phyloP scores from a whole-genome alignment of 2,797 vertebrate genomes.

The Galaxias olidus region DNA sequence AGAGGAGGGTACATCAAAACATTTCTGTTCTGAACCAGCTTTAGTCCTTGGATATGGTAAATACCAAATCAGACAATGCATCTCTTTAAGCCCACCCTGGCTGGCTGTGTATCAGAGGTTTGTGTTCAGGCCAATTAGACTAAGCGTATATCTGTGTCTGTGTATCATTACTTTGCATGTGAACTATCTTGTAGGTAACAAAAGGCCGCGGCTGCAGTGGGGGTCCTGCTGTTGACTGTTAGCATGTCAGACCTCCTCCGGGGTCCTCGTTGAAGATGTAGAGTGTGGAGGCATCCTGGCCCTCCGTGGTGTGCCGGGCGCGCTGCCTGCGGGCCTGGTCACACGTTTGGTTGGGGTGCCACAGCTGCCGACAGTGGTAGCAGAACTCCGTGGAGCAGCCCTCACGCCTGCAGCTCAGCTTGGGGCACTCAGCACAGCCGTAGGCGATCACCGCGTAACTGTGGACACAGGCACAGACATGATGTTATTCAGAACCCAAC shows the following conservation, averaged over 20 bases:
- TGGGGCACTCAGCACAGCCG: conserved; percentile 85
- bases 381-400: conserved; percentile 88
- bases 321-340: conserved; percentile 79
- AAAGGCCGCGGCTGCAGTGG: too few relatives aligned
- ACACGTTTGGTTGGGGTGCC: conserved; percentile 87
- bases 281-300: conserved; percentile 69
- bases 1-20: background rate
- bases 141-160: too few relatives aligned
- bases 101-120: too few relatives aligned
- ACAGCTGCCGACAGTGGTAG: conserved; percentile 88
- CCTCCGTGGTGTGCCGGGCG: conserved; percentile 71
- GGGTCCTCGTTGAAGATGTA: conserved; percentile 79
- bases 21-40: too few relatives aligned
- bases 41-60: too few relatives aligned
- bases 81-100: too few relatives aligned
- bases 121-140: too few relatives aligned
- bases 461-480: conserved; percentile 19
- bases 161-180: too few relatives aligned
- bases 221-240: background rate
- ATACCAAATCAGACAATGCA: too few relatives aligned
- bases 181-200: too few relatives aligned
- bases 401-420: conserved; percentile 82
- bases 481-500: background rate
- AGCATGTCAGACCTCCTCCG: conserved; percentile 66
- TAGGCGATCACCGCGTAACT: conserved; percentile 88